Conservation (phyloP, 2,797 vertebrate species). For the Babyrousa celebensis region DNA sequence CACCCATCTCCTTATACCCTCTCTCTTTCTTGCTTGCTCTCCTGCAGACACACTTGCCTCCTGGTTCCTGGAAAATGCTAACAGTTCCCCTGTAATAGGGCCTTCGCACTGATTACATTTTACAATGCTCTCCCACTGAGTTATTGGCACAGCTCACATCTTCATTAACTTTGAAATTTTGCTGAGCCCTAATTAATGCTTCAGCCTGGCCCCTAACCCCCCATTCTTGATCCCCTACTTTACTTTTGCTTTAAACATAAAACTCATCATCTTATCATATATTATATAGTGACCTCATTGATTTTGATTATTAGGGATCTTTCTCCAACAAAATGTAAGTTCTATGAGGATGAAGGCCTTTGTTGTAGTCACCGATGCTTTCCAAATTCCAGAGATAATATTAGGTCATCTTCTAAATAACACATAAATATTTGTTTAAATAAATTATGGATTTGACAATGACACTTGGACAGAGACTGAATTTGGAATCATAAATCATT, state of each 20-base stretch:
- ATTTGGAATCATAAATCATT: background rate
- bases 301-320: background rate
- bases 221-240: background rate
- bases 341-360: background rate
- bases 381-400: background rate
- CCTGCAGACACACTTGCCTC: background rate
- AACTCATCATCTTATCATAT: background rate
- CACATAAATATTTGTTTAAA: background rate
- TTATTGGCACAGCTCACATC: background rate
- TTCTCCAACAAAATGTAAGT: background rate
- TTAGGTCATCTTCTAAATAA: background rate
- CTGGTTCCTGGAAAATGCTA: background rate
- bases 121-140: background rate
- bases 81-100: background rate
- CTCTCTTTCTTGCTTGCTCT: background rate
- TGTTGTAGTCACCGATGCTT: background rate
- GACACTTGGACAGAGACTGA: background rate
- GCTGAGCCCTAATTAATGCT: background rate
- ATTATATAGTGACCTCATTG: background rate
- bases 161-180: background rate
- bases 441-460: background rate
- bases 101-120: background rate
- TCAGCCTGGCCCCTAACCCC: accelerated
- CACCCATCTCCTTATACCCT: background rate
- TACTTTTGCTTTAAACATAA: background rate